Conservation (phyloP, 2,797 vertebrate species). For the Delichon dasypus region DNA sequence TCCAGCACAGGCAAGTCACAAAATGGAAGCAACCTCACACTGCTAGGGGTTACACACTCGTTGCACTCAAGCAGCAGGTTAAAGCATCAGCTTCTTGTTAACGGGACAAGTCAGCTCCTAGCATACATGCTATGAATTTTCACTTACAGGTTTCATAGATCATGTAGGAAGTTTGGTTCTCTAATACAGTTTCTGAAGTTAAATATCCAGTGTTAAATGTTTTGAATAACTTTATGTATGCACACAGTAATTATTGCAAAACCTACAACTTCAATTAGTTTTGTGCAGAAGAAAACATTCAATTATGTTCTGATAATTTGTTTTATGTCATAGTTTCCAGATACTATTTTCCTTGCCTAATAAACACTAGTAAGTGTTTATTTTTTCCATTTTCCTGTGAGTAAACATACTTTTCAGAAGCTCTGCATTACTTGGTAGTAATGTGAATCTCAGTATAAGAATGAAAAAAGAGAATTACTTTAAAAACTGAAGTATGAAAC, state of each 20-base stretch:
- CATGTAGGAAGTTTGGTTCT: neutral
- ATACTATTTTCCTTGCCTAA: constrained; percentile 11
- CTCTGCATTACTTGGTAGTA: neutral
- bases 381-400: neutral
- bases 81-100: neutral
- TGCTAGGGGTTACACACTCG: neutral
- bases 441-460: neutral
- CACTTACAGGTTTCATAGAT: neutral
- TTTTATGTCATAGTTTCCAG: neutral
- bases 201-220: neutral
- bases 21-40: neutral
- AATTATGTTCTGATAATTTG: neutral
- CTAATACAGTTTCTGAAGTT: neutral
- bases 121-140: neutral
- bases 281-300: neutral
- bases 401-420: constrained; percentile 7
- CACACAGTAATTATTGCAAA: neutral
- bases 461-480: neutral
- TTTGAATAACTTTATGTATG: neutral
- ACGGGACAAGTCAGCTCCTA: neutral
- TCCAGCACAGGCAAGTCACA: neutral
- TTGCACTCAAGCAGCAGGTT: neutral
- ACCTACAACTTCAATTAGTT: neutral
- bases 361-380: neutral
- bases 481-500: neutral